Conservation (phyloP, 2,797 vertebrate species). For the Phrynocephalus forsythii region DNA sequence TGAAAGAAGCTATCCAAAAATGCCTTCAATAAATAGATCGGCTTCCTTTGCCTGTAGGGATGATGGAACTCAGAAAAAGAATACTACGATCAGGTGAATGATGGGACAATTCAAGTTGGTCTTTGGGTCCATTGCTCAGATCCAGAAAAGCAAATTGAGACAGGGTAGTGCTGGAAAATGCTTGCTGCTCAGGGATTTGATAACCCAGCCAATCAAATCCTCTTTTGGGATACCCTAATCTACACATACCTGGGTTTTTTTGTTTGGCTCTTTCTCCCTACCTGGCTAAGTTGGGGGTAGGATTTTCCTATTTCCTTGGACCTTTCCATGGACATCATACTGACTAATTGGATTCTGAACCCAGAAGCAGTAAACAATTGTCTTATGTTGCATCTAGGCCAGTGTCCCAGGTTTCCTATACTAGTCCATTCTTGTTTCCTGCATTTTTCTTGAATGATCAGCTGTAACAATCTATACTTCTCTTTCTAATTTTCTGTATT, state of each 20-base stretch:
- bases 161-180: neutral
- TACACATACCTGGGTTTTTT: neutral
- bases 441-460: neutral
- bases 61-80: neutral
- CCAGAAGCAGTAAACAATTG: too few species aligned
- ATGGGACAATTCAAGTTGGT: too few species aligned
- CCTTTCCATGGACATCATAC: too few species aligned
- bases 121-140: neutral
- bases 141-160: neutral
- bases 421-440: too few species aligned
- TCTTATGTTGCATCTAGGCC: too few species aligned
- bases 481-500: too few species aligned
- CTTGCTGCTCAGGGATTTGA: neutral
- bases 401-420: too few species aligned
- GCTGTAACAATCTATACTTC: too few species aligned
- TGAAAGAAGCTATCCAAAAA: neutral
- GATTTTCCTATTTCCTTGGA: too few species aligned
- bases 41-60: neutral
- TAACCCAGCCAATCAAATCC: neutral
- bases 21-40: neutral
- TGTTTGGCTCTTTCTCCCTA: too few species aligned
- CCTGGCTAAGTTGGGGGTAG: neutral
- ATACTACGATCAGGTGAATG: neutral
- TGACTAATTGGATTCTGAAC: too few species aligned
- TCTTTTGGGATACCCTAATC: neutral